Conservation (phyloP, 2,888 invertebrate species). For the Plagiodera versicolora region DNA sequence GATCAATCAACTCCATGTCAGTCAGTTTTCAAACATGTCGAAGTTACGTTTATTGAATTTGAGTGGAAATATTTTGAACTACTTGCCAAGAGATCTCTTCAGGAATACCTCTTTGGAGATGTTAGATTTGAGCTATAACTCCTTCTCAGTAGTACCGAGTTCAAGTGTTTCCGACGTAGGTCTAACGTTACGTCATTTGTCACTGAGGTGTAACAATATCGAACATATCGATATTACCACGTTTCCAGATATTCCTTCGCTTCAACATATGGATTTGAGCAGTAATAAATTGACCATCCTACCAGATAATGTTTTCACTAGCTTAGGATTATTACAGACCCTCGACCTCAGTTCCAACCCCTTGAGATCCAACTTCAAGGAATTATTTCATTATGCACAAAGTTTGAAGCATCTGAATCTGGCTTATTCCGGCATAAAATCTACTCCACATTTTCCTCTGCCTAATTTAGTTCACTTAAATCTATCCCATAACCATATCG, state of each 20-base stretch:
- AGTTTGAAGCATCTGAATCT: slow-evolving; percentile 77
- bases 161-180: slow-evolving; percentile 77
- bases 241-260: slow-evolving; percentile 79
- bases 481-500: slow-evolving; percentile 76
- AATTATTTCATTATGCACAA: slow-evolving; percentile 84
- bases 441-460: slow-evolving; percentile 75
- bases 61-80: slow-evolving; percentile 70
- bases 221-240: slow-evolving; percentile 87
- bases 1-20: slow-evolving; percentile 74
- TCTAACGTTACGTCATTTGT: slow-evolving; percentile 74
- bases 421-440: slow-evolving; percentile 74
- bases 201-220: slow-evolving; percentile 76
- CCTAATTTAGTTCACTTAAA: slow-evolving; percentile 78
- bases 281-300: slow-evolving; percentile 82
- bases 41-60: slow-evolving; percentile 74
- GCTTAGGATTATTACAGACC: slow-evolving; percentile 74
- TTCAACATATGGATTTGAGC: slow-evolving; percentile 76
- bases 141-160: slow-evolving; percentile 78
- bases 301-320: slow-evolving; percentile 86
- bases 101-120: slow-evolving; percentile 79
- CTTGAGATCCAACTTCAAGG: slow-evolving; percentile 82
- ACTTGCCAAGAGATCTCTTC: slow-evolving; percentile 77
- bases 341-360: slow-evolving; percentile 81
- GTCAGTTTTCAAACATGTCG: slow-evolving; percentile 77
- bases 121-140: slow-evolving; percentile 77